Conservation (phyloP, 2,888 invertebrate genomes). For the Candidula unifasciata region DNA sequence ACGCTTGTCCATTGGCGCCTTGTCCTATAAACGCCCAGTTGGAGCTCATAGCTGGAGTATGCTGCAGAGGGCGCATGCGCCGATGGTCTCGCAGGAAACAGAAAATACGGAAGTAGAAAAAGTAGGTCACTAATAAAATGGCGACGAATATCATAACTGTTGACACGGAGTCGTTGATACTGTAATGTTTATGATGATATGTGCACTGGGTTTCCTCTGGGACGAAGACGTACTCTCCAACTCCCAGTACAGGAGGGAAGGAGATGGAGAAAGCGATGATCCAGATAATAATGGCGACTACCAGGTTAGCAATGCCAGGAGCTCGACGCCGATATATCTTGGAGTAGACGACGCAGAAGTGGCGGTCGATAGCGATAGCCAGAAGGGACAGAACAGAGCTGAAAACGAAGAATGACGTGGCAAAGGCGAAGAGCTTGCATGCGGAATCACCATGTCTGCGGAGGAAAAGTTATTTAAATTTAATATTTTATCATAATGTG, state of each 20-base stretch:
- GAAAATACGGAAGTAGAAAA: conserved; percentile 70
- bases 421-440: conserved; percentile 72
- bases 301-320: conserved; percentile 64
- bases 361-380: conserved; percentile 70
- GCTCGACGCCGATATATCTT: conserved; percentile 68
- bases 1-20: conserved; percentile 70
- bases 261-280: conserved; percentile 69
- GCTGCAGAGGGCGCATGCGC: conserved; percentile 69
- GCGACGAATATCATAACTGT: conserved; percentile 69
- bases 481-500: too few relatives aligned
- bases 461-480: background rate
- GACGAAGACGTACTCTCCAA: conserved; percentile 70
- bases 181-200: conserved; percentile 68
- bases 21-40: conserved; percentile 75
- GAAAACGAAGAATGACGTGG: conserved; percentile 72
- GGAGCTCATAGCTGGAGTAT: conserved; percentile 70
- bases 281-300: conserved; percentile 67
- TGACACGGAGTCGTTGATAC: conserved; percentile 71
- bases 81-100: conserved; percentile 69
- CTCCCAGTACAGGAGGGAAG: conserved; percentile 73
- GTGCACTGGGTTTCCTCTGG: conserved; percentile 72
- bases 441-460: conserved; percentile 64
- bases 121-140: conserved; percentile 62
- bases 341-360: conserved; percentile 66
- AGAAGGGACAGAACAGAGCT: conserved; percentile 68